Evolutionary conservation across 2,888 invertebrate genomes (phyloP).

Genomic region (Petrolisthes manimaculis): DNA sequence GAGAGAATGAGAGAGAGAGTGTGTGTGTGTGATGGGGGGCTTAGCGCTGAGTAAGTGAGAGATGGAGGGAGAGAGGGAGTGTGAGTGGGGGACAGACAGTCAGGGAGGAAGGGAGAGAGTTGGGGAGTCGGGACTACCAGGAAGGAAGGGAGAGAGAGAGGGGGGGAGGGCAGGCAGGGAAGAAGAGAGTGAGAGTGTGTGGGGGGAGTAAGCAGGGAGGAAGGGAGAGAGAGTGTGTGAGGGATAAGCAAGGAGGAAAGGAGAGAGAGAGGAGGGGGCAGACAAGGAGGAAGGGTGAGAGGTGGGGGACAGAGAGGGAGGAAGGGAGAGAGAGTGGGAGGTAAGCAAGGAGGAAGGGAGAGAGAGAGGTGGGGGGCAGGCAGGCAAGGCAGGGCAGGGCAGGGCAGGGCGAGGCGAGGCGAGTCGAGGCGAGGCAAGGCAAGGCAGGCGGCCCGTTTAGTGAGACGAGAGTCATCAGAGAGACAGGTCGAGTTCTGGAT

Average conservation of each 20-base stretch:
- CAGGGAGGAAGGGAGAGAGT: neutral
- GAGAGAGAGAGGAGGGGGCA: neutral
- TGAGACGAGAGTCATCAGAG: conserved; percentile 21
- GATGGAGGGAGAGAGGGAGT: neutral
- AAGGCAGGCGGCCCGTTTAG: neutral
- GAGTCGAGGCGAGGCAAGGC: neutral
- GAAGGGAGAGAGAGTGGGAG: neutral
- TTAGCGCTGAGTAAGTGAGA: neutral
- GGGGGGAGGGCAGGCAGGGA: neutral
- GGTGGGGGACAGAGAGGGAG: neutral
- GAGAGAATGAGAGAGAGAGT: too few species aligned
- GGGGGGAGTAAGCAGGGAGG: neutral
- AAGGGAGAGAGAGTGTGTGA: too few species aligned
- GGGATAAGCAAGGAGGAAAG: neutral
- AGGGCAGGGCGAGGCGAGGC: neutral
- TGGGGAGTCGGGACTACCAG: too few species aligned
- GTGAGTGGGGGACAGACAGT: neutral
- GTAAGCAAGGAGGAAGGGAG: neutral
- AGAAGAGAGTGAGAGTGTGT: neutral
- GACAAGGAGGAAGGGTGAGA: neutral
- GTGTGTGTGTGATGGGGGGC: neutral
- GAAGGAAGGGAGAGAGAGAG: neutral
- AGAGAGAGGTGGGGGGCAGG: neutral
- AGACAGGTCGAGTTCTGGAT: conserved; percentile 28
- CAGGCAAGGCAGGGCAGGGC: neutral